phyloP scores from a whole-genome alignment of 2,888 invertebrate species.

The Drosophila histrio region DNA sequence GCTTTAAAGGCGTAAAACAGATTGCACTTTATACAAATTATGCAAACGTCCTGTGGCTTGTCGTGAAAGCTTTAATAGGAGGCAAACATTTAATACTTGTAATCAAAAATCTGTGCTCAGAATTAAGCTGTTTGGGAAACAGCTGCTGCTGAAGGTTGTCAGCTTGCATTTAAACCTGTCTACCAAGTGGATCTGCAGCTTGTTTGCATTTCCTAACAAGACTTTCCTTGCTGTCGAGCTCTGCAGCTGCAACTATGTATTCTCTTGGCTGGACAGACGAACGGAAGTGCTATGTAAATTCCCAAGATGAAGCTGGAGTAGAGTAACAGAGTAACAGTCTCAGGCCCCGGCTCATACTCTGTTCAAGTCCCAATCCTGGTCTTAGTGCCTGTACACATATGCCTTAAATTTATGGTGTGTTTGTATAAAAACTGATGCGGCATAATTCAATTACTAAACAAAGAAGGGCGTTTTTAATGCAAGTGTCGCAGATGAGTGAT shows the following conservation, averaged over 20 bases:
- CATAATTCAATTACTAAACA: constrained; percentile 67
- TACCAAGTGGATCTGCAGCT: constrained; percentile 26
- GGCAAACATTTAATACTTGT: background rate
- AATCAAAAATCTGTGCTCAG: background rate
- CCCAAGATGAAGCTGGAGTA: background rate
- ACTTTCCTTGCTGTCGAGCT: constrained; percentile 9
- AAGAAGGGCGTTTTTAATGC: constrained; percentile 3
- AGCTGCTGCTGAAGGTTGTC: constrained; percentile 28
- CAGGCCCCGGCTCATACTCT: background rate
- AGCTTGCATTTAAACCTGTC: constrained; percentile 33
- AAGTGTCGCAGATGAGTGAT: constrained; percentile 54
- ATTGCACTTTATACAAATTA: background rate
- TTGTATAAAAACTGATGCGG: constrained; percentile 46
- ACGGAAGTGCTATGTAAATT: constrained; percentile 18
- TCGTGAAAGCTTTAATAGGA: background rate
- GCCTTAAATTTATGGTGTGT: constrained; percentile 51
- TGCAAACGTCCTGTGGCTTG: background rate
- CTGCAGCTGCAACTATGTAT: constrained; percentile 6
- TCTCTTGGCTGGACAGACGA: background rate
- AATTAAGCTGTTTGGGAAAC: constrained; percentile 14
- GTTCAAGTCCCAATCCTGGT: background rate
- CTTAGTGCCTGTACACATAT: constrained; percentile 5
- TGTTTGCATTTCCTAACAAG: constrained; percentile 45
- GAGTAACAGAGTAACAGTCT: background rate
- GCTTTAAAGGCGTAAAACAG: background rate